Conservation (phyloP, 1,140 invertebrate genomes). For the Papilio polyxenes region DNA sequence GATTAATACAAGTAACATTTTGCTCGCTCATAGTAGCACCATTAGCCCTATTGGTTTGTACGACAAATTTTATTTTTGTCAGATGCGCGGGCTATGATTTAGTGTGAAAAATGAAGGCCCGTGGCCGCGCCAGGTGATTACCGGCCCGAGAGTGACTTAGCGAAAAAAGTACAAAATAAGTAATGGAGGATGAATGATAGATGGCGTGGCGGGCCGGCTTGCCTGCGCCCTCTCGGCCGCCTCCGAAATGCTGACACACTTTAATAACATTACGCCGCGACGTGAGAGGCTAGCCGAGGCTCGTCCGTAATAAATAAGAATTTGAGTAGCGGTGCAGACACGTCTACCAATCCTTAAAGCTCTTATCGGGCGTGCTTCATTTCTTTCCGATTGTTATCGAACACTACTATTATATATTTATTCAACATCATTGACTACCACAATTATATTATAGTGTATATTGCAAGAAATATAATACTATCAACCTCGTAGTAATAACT, state of each 20-base stretch:
- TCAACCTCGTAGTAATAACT: neutral
- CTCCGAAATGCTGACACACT: constrained; percentile 79
- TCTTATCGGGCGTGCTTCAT: constrained; percentile 67
- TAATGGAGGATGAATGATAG: constrained; percentile 81
- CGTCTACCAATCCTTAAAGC: constrained; percentile 71
- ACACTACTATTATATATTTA: constrained; percentile 52
- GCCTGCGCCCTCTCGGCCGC: constrained; percentile 50
- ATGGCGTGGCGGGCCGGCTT: constrained; percentile 66
- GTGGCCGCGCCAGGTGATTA: constrained; percentile 79
- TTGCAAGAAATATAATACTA: neutral
- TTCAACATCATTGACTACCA: constrained; percentile 26
- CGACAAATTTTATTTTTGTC: constrained; percentile 80
- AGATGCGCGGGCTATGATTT: constrained; percentile 79
- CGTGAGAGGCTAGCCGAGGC: constrained; percentile 76
- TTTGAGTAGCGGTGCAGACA: constrained; percentile 71
- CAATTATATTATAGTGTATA: constrained; percentile 23
- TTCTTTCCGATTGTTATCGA: constrained; percentile 65
- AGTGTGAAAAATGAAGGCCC: constrained; percentile 79
- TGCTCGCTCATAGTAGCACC: constrained; percentile 71
- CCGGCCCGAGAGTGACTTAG: constrained; percentile 79
- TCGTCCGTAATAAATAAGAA: constrained; percentile 75
- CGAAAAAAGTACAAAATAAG: constrained; percentile 80
- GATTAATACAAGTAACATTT: constrained; percentile 59
- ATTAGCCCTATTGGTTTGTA: constrained; percentile 78
- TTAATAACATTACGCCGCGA: constrained; percentile 79